Evolutionary conservation across 2,113 vertebrate species (phyloP), one percentile per base, ranked within the genome.

Genomic region (Todiramphus chloris): DNA sequence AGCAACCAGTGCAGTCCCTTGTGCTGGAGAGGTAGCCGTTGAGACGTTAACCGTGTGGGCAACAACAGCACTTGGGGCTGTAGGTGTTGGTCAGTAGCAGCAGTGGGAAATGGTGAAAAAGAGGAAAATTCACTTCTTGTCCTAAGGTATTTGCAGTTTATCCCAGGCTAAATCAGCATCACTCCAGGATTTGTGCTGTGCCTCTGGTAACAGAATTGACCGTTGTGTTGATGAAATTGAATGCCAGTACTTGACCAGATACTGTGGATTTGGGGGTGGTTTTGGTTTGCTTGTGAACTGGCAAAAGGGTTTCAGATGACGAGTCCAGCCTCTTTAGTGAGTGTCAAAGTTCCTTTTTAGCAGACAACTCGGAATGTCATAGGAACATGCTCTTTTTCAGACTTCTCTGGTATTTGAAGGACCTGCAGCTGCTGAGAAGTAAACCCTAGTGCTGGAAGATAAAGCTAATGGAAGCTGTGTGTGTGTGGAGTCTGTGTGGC

Each of bases 1-100:
- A 75, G 10, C 41, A 48, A 19, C 37, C 46, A 7, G 44, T n/a
- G 7, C 69, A 70, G 25, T 59, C n/a, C 72, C 20, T 81, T 27
- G 19, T 79, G 75, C 41, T 58, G n/a, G 56, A 69, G 84, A 4
- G 31, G 23, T 9, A 15, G 18, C 55, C 18, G 33, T 2, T 3
- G 27, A 6, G 48, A 3, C 0, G 10, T 35, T 50, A 55, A 17
- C 70, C 41, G 3, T 50, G 62, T 62, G 67, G 37, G 58, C 31
- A 56, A 2, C 56, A 56, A 1, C 51, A 70, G 0, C 16, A 31
- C 0, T 3, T 31, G 1, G 3, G 55, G 51, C 70, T 56, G 30
- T n/a, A 7, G 51, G 16, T 55, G 58, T 24, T 79, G 58, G 16
- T 64, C 50, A 39, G 78, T 18, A 43, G 48, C 46, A 69, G 56